A percentile compares a stretch with the other conserved stretches of the same genome.
Conservation (phyloP, 2,888 invertebrate species). For the Drosophila suboccidentalis region DNA sequence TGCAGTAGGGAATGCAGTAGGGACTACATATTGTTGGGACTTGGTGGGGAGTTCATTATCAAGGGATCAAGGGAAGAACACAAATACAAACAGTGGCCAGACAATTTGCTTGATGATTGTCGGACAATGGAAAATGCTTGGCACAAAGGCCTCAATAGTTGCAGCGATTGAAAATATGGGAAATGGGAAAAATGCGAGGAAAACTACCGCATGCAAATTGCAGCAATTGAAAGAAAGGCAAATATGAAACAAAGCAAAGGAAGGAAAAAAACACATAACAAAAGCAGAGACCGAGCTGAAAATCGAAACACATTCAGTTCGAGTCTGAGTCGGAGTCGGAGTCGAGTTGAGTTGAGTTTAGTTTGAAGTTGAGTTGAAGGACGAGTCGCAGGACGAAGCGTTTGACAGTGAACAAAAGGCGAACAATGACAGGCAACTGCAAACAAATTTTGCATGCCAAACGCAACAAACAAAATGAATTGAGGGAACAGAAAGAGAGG, state of each 20-base stretch:
- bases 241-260: constrained; percentile 10
- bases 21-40: background rate
- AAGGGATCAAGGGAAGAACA: constrained; percentile 34
- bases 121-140: constrained; percentile 48
- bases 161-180: constrained; percentile 6
- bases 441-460: constrained; percentile 76
- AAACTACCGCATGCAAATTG: constrained; percentile 58
- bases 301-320: constrained; percentile 9
- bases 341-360: constrained; percentile 16
- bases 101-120: constrained; percentile 51
- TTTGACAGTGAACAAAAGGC: constrained; percentile 51
- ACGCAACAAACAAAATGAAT: constrained; percentile 63
- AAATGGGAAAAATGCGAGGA: constrained; percentile 7
- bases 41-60: constrained; percentile 46
- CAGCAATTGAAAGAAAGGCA: constrained; percentile 53
- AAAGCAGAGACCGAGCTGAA: constrained; percentile 13
- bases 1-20: background rate
- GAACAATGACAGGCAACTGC: constrained; percentile 64
- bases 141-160: constrained; percentile 15
- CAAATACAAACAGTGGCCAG: constrained; percentile 39
- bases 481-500: background rate
- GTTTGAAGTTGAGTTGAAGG: constrained; percentile 2
- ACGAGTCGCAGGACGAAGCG: constrained; percentile 16
- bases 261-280: background rate
- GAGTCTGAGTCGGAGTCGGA: background rate